Base-by-base conservation (phyloP, 2,888 invertebrate species). In the Carabus problematicus region DNA sequence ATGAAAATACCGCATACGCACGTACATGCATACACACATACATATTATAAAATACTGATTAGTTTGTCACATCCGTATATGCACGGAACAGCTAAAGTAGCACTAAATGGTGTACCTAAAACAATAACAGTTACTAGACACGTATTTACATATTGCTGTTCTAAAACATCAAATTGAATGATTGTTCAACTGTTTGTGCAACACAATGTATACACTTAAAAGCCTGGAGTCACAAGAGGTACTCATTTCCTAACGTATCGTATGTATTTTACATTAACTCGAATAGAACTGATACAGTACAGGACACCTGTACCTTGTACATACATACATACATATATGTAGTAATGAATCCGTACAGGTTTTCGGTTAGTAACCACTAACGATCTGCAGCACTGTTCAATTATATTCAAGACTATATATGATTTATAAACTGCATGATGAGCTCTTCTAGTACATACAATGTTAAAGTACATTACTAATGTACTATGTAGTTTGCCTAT, bases 61-160 rank as follows among this genome's bases (percentile, higher is more conserved):
- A 67, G 67, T 60, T 55, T 43, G 58, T 52, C 66, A 47, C 40
- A 66, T 52, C 41, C 40, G 42, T 42, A 18, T 29, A 18, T 39
- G 12, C 59, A 59, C 42, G 41, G 59, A 59, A 59, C 42, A 40
- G 42, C 59, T 59, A 59, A 59, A 59, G 16, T 52, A 59, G 56
- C 56, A 56, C 56, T 56, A 56, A 56, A 56, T 39, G 39, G 29
- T 56, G 56, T 56, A 56, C 56, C 56, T 42, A 61, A 61, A 61
- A 61, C 47, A 55, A 55, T 64, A 64, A 19, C 64, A 64, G 64
- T 64, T 52, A 64, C 64, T 64, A 64, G 64, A 66, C 66, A 66
- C 59, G 56, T 66, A 66, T 66, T 59, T 66, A 66, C 66, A 66
- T 66, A 59, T 47, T 59, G 41, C 59, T 59, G 59, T 59, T 39